Conservation (phyloP, 2,797 vertebrate species). For the Hydrocynus forskahlii region DNA sequence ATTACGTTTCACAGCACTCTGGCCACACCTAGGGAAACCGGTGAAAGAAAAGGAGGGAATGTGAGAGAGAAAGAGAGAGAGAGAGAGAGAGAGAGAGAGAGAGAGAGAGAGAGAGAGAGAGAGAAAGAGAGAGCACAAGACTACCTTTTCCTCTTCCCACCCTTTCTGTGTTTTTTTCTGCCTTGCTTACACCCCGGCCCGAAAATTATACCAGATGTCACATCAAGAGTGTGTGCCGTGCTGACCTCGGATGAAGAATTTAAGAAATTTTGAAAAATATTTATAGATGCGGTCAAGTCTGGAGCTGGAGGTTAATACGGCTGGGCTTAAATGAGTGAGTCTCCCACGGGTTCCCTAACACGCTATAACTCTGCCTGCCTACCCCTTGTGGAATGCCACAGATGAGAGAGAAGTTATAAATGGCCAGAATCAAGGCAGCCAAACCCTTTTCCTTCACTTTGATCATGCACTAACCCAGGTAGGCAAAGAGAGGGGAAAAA, state of each 20-base stretch:
- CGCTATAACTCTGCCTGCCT: constrained; percentile 37
- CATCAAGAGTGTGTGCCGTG: constrained; percentile 67
- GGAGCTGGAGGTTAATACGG: constrained; percentile 71
- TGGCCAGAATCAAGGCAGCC: constrained; percentile 32
- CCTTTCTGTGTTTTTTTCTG: constrained; percentile 75
- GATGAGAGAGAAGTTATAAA: constrained; percentile 43
- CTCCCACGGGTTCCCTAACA: constrained; percentile 45
- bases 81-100: constrained; percentile 39
- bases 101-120: constrained; percentile 37
- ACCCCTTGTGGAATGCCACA: constrained; percentile 49
- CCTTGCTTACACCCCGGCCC: constrained; percentile 56
- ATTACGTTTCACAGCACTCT: constrained; percentile 67
- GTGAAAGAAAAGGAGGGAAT: constrained; percentile 22
- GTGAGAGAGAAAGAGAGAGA: constrained; percentile 22
- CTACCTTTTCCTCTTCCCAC: constrained; percentile 81
- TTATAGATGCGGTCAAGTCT: constrained; percentile 70
- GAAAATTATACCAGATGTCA: constrained; percentile 78
- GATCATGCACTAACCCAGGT: constrained; percentile 35
- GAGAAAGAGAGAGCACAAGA: constrained; percentile 53
- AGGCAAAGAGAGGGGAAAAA: background rate
- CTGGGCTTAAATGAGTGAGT: constrained; percentile 65
- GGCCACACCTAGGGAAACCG: constrained; percentile 61
- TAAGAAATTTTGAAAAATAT: constrained; percentile 80
- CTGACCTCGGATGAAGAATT: constrained; percentile 72
- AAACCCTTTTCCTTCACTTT: constrained; percentile 44